These are phyloP conservation scores for Cepaea hortensis DNA, from an alignment of 2,888 invertebrate species.

Conservation along the genomic window DNA sequence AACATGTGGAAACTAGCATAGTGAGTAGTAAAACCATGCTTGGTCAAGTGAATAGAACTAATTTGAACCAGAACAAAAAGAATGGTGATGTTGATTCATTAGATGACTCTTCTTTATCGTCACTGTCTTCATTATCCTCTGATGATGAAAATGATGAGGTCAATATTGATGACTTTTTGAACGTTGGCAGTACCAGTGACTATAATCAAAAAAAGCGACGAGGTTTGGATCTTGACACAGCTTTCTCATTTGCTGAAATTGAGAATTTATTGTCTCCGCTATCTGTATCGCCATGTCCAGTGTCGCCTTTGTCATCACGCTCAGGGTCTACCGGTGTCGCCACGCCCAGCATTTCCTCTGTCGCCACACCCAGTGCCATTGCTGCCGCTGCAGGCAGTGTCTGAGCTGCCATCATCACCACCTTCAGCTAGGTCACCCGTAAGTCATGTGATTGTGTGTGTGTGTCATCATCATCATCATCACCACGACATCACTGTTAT, in stretches of 20 bases:
- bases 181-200: not conserved
- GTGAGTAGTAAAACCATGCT: not conserved
- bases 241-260: slow-evolving; percentile 23
- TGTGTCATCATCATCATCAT: too few relatives aligned
- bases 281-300: not conserved
- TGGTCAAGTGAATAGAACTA: not conserved
- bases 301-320: too few relatives aligned
- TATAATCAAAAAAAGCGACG: not conserved
- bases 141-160: slow-evolving; percentile 2
- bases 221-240: not conserved
- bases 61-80: not conserved
- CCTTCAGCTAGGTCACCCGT: too few relatives aligned
- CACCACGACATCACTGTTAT: too few relatives aligned
- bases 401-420: too few relatives aligned
- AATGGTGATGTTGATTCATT: not conserved
- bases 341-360: too few relatives aligned
- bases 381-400: too few relatives aligned
- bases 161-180: not conserved
- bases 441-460: not conserved
- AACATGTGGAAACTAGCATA: too few relatives aligned
- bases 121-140: slow-evolving; percentile 8
- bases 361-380: too few relatives aligned
- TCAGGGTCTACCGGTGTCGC: too few relatives aligned
- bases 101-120: slow-evolving; percentile 24
- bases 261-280: slow-evolving; percentile 15